Base-by-base conservation (phyloP, 2,888 invertebrate genomes). In the Autographa pulchrina region DNA sequence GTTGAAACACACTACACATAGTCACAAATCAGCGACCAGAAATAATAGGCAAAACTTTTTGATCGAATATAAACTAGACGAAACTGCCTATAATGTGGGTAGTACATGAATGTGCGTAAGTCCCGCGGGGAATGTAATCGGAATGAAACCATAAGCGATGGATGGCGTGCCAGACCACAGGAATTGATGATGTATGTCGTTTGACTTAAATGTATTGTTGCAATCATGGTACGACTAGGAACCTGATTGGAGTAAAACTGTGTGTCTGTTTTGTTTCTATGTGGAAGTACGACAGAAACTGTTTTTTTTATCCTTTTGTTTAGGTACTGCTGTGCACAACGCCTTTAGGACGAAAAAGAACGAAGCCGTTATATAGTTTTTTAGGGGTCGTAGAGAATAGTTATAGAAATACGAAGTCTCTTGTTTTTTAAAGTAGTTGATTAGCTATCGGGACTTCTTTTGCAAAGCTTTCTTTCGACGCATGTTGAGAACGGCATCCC, bases 111-210 rank as follows among this genome's bases (percentile, higher is more conserved):
- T 18, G 66, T 66, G 58, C 79, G 61, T 78, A n/a, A 16, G 38
- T 52, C 31, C 48, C 64, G 9, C n/a, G 8, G 25, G 9, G 14
- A 70, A 68, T 65, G 62, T 48, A n/a, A 48, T 38, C 65, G 41
- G 75, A 79, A 75, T 68, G 7, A 60, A 58, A 70, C 59, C 54
- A 38, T 79, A 75, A 78, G 67, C 65, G 77, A 72, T 25, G 66
- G 48, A 69, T 80, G 58, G 80, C 78, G 77, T 77, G 77, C n/a
- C 20, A 67, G 48, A 35, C 38, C 48, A 38, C 66, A 54, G 32
- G 67, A 79, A 41, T 64, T 59, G 20, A 38, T 2, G 66, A 78
- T 65, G 25, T 20, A 64, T 62, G 61, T 54, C 58, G 11, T 20
- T 38, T 61, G 79, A 70, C 48, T 41, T 14, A 62, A 76, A 76